Base-by-base conservation (phyloP, 1,140 invertebrate species). In the Caenorhabditis tropicalis region DNA sequence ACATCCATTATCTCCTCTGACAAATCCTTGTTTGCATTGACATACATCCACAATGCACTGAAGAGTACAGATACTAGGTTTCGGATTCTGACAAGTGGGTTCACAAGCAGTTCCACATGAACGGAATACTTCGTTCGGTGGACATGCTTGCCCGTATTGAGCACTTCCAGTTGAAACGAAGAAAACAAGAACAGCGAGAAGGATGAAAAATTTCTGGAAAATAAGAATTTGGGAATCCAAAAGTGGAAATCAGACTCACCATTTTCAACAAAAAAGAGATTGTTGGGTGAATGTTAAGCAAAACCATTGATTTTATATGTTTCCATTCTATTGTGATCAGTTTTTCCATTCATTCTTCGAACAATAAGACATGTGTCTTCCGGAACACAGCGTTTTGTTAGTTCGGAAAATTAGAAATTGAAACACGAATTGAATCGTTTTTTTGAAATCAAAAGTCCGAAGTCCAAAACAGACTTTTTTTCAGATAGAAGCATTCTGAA, bases 181-280 rank as follows among this genome's bases (percentile, higher is more conserved):
- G 2, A 15, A 2, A 29, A 6, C 58, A 24, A 56, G 9, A 36
- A 21, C 58, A 36, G 1, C 27, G 27, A 65, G 58, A 36, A 36
- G 4, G 24, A 65, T 65, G 58, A 65, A 36, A n/a, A 36, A 65
- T 31, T 65, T 65, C 58, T 65, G 16, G 31, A 65, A 65, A 65
- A 65, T 19, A n/a, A 16, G 19, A 51, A 51, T n/a, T n/a, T 51
- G 16, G 15, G 2, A n/a, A 6, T 51, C 6, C 4, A n/a, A 6
- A 51, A 51, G 7, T 51, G 15, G 19, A 51, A 51, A 51, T 51
- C 16, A 24, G 21, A 7, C 53, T 58, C 29, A 58, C 53, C 53
- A 58, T 58, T 24, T 27, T 58, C 49, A 51, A 51, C 49, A 51
- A n/a, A 51, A 56, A 27, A 56, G 10, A 15, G 16, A 6, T 51